Evolutionary conservation across 1,140 invertebrate genomes (phyloP).

Genomic region (Adoxophyes honmai): DNA sequence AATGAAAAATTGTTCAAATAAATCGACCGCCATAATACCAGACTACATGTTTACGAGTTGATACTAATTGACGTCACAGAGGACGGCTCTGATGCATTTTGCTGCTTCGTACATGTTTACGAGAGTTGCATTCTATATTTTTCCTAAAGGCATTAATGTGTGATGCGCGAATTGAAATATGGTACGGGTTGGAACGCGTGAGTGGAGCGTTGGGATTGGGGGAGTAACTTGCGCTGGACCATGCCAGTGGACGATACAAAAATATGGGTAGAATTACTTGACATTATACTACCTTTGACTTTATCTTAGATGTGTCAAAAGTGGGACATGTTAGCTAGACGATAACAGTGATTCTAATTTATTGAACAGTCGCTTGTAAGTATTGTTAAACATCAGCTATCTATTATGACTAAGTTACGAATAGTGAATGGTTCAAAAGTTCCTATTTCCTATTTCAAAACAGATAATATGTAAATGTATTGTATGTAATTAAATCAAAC

Average conservation of each 20-base stretch:
- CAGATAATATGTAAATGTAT: too few species aligned
- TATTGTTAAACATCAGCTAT: too few species aligned
- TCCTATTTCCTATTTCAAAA: too few species aligned
- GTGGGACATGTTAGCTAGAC: too few species aligned
- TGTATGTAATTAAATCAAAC: too few species aligned
- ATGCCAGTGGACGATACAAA: slow-evolving; percentile 2
- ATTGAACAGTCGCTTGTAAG: too few species aligned
- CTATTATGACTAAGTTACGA: too few species aligned
- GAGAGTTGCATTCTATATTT: slow-evolving; percentile 55
- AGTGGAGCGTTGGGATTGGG: slow-evolving; percentile 15
- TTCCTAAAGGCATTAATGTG: slow-evolving; percentile 58
- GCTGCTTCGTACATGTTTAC: slow-evolving; percentile 49
- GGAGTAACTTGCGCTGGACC: slow-evolving; percentile 11
- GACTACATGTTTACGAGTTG: slow-evolving; percentile 35
- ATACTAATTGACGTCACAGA: slow-evolving; percentile 57
- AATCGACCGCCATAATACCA: slow-evolving; percentile 5
- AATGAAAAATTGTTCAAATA: slow-evolving; percentile 6
- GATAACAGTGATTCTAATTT: too few species aligned
- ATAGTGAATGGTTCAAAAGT: too few species aligned
- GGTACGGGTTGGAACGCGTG: slow-evolving; percentile 25
- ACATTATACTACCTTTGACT: too few species aligned
- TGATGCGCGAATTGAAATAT: slow-evolving; percentile 61
- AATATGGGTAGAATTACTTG: too few species aligned
- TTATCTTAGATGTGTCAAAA: too few species aligned
- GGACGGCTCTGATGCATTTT: slow-evolving; percentile 40